A percentile compares a stretch with the other conserved stretches of the same genome.
These are phyloP conservation scores for Acronicta leporina DNA, from an alignment of 2,888 invertebrate genomes.

Conservation along the genomic window DNA sequence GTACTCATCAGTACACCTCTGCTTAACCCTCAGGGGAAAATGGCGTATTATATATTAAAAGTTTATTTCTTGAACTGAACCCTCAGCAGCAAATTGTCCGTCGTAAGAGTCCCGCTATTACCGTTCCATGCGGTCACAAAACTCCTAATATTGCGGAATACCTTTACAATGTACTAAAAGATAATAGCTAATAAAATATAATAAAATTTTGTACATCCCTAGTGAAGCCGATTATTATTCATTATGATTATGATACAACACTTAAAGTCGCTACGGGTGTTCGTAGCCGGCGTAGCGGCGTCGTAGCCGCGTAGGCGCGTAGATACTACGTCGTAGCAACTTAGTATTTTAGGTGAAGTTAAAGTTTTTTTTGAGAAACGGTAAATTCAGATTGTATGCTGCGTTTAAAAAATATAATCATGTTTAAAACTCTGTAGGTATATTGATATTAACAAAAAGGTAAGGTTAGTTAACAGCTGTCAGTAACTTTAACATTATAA, in stretches of 20 bases:
- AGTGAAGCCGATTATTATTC: constrained; percentile 32
- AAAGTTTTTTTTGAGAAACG: no score
- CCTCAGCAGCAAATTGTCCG: not conserved
- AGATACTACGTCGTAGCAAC: constrained; percentile 47
- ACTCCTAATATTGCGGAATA: constrained; percentile 19
- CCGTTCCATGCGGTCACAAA: constrained; percentile 23
- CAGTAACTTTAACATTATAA: no score
- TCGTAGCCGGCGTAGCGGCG: constrained; percentile 32
- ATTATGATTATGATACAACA: not conserved
- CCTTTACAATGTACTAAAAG: constrained; percentile 31
- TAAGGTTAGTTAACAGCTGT: no score
- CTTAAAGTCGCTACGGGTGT: constrained; percentile 26
- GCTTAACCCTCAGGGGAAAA: no score
- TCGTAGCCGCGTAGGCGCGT: constrained; percentile 28
- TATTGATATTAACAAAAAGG: no score
- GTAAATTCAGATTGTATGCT: no score
- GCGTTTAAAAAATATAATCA: no score
- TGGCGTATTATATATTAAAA: no score
- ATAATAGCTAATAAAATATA: constrained; percentile 36
- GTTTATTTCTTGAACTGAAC: not conserved
- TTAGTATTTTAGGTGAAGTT: no score
- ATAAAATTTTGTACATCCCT: constrained; percentile 16
- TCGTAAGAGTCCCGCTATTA: constrained; percentile 12
- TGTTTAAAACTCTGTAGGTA: not conserved
- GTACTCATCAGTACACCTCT: no score